Evolutionary conservation across 2,113 vertebrate species (phyloP).

Genomic region (Oryzias celebensis): DNA sequence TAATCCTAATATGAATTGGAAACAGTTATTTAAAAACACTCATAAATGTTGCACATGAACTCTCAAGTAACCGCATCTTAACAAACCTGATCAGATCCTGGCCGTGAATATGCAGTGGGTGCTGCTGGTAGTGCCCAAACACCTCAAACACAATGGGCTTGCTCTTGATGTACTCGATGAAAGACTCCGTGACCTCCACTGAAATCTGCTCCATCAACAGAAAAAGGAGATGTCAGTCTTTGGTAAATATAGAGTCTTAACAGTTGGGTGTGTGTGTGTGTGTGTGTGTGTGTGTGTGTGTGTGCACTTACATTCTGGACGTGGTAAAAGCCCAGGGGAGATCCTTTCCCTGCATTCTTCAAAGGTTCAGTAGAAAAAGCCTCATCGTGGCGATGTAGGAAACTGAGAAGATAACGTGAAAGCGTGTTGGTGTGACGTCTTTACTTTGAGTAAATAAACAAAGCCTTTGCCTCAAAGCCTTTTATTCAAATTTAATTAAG

Average conservation of each 20-base stretch:
- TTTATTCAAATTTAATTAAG: neutral
- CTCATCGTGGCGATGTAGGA: constrained; percentile 96
- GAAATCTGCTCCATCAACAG: constrained; percentile 80
- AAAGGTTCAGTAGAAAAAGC: constrained; percentile 98
- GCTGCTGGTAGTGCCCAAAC: constrained; percentile 97
- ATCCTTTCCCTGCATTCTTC: constrained; percentile 92
- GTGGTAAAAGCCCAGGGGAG: constrained; percentile 93
- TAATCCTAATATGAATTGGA: neutral
- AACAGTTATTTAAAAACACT: neutral
- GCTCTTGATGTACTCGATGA: constrained; percentile 94
- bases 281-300: neutral
- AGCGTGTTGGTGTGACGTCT: constrained; percentile 5
- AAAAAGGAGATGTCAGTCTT: constrained; percentile 3
- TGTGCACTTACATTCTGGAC: constrained; percentile 92
- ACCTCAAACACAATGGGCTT: constrained; percentile 98
- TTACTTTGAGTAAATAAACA: neutral
- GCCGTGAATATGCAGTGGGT: constrained; percentile 88
- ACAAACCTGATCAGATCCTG: constrained; percentile 89
- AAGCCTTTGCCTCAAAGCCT: neutral
- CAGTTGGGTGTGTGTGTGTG: neutral
- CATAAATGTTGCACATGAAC: neutral
- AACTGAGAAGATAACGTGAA: constrained; percentile 74
- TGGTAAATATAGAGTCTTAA: neutral
- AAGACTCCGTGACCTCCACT: constrained; percentile 95
- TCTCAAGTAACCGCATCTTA: neutral